Conservation (phyloP, 2,113 vertebrate genomes). For the Tetrax tetrax region DNA sequence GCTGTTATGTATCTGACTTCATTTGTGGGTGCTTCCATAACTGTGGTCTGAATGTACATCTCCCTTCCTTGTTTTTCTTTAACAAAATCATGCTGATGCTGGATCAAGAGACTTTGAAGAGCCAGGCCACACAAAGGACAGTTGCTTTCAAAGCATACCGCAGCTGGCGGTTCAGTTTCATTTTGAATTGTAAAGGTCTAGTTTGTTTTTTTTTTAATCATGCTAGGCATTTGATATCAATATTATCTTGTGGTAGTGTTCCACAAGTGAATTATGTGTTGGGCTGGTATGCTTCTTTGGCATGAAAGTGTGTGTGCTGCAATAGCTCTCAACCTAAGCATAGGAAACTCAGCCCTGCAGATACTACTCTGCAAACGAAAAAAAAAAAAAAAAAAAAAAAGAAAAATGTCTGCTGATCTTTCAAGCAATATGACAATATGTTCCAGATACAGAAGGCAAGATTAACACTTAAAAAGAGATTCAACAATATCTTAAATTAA, state of each 20-base stretch:
- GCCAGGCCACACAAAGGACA: neutral
- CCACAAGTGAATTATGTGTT: neutral
- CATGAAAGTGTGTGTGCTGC: neutral
- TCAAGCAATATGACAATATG: neutral
- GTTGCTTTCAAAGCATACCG: neutral
- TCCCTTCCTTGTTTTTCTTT: neutral
- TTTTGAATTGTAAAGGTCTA: neutral
- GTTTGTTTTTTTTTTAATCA: neutral
- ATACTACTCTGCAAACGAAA: neutral
- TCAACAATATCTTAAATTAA: constrained; percentile 4
- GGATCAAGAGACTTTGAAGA: neutral
- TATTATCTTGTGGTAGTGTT: neutral
- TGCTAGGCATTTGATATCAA: neutral
- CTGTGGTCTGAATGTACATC: neutral
- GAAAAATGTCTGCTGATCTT: neutral
- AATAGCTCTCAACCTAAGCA: neutral
- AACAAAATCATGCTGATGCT: neutral
- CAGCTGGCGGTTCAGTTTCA: neutral
- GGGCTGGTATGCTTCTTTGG: neutral
- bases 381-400: neutral
- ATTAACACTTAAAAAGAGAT: neutral
- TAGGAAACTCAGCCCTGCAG: neutral
- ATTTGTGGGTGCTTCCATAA: neutral
- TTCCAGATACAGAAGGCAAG: neutral
- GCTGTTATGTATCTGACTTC: neutral